Evolutionary conservation across 2,888 invertebrate species (phyloP), one percentile per base, ranked within the genome.

Genomic region (Liodrosophila aerea): DNA sequence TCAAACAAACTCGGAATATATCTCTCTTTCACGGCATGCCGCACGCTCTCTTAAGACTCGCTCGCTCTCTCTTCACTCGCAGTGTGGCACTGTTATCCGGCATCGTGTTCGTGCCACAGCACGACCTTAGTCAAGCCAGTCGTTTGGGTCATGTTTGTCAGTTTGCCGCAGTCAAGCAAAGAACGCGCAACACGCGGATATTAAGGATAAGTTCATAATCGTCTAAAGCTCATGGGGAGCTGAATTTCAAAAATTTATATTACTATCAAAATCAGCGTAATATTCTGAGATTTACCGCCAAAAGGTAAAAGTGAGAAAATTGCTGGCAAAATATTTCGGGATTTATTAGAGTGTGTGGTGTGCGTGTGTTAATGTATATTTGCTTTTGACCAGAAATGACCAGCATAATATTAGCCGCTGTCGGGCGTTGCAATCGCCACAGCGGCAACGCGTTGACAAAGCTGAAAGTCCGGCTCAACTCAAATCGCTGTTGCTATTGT

Each of bases 121-220:
- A 73, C 81, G 81, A 80, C 62, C 62, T 68, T 53, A 61, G 73
- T 47, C 29, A 62, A 60, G 30, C 61, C 51, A 43, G 54, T 16
- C 61, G 53, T 43, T 56, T 56, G 50, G 30, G 53, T 13, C 46
- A 34, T 27, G 49, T 33, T 47, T 68, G 69, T 85, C 76, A 82
- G 81, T 82, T 80, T 76, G 85, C 85, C 81, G 85, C 80, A 85
- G 83, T 80, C 67, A 68, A 76, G 73, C 80, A 83, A 47, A 64
- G 68, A 70, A 72, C 64, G 72, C 74, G 74, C 64, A 76, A 49
- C 75, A 75, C 68, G 76, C 76, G 75, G 76, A 62, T 60, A 58
- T 47, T 50, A 37, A 57, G 66, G 51, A 63, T 77, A 71, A 49
- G 16, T 39, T 22, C 5, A 5, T 30, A 44, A 31, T 9, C 27